Evolutionary conservation across 2,113 vertebrate species (phyloP), one percentile per base, ranked within the genome.

Genomic region (Corythornis cristatus): DNA sequence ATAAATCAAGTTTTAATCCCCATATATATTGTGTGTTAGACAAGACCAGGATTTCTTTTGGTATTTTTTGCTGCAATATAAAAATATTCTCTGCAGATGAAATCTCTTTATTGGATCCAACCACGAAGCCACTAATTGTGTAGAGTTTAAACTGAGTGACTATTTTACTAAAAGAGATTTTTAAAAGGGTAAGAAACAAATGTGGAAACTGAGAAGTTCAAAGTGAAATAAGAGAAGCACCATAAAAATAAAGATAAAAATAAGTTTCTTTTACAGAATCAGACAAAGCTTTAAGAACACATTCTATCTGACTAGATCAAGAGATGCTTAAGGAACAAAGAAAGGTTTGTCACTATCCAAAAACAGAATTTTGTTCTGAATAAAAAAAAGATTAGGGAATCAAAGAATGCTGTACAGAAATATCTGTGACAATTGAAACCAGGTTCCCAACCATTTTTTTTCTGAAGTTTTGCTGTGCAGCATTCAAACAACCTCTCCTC

Each of bases 351-450:
- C 0, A 0, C 58, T 89, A 89, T 83, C 79, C 75, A 77, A 87
- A 91, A 83, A 33, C 37, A 89, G 50, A 95, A 73, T 80, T 95
- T 76, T 87, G 42, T 56, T 93, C 58, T 62, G 85, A 91, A 93
- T 48, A 86, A 76, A 94, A 96, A 70, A 61, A 93, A 94, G 89
- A 93, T 89, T 88, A 96, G n/a, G n/a, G 90, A 96, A 94, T 85
- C 71, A 91, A 91, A 95, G 40, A 81, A 90, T 42, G 57, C 68
- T 81, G 35, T 61, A 81, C 61, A 88, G 68, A 88, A 92, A 92
- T 74, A 89, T 58, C 80, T 90, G 15, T 6, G 11, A 83, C 75
- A 93, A 96, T 74, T 86, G 88, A 95, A 96, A 96, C 51, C 95
- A 96, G 86, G 86, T 83, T 95, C 64, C 43, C 42, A 56, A 61